A percentile compares a stretch with the other conserved stretches of the same genome.
Conservation (phyloP, 2,888 invertebrate species). For the Amblyteles armatorius region DNA sequence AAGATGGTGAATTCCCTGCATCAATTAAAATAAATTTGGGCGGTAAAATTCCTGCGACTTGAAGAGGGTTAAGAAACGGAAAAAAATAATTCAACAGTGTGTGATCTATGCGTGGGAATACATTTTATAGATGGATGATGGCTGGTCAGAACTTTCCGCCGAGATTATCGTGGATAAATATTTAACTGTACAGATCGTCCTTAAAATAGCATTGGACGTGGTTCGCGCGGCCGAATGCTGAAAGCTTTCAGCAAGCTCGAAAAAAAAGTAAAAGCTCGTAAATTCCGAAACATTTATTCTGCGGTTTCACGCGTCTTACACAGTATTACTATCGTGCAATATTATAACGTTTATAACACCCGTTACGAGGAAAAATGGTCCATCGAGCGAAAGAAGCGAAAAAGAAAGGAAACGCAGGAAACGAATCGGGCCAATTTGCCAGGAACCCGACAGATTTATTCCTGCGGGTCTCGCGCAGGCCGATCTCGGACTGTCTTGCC, state of each 20-base stretch:
- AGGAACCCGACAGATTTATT: constrained; percentile 72
- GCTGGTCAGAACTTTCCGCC: neutral
- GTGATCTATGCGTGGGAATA: neutral
- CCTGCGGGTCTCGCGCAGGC: constrained; percentile 48
- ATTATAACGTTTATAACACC: constrained; percentile 11
- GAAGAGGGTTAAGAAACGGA: neutral
- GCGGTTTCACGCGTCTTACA: neutral
- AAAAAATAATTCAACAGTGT: neutral
- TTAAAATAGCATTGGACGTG: constrained; percentile 16
- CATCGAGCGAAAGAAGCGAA: constrained; percentile 40
- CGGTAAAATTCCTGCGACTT: too few relatives aligned
- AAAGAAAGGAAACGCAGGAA: constrained; percentile 10
- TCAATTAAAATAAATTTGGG: too few relatives aligned
- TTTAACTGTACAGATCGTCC: constrained; percentile 35
- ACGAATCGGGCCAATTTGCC: constrained; percentile 61
- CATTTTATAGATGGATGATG: neutral
- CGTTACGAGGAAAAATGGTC: constrained; percentile 26
- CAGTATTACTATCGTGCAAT: neutral
- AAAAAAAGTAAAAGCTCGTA: neutral
- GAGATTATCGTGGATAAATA: constrained; percentile 47
- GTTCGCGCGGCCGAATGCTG: constrained; percentile 30
- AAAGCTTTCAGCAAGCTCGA: constrained; percentile 34
- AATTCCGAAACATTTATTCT: neutral
- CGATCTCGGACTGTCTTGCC: constrained; percentile 7
- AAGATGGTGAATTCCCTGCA: too few relatives aligned